Conservation (phyloP, 2,113 vertebrate species). For the Esox niger region DNA sequence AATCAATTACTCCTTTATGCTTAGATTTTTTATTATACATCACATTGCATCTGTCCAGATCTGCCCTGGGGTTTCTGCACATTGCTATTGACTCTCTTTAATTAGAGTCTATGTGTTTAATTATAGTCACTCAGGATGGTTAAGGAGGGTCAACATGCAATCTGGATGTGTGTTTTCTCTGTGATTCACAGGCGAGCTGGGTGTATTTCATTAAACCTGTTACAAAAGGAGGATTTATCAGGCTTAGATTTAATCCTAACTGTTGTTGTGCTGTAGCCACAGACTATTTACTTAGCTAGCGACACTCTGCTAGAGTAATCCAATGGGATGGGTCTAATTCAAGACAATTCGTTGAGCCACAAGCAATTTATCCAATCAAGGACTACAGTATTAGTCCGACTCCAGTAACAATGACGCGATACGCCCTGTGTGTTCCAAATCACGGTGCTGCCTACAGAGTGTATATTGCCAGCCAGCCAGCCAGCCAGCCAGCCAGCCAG, state of each 20-base stretch:
- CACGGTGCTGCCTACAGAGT: no score
- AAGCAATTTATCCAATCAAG: slow-evolving; percentile 4
- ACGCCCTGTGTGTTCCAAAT: not conserved
- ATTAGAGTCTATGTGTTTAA: slow-evolving; percentile 3
- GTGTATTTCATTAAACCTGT: slow-evolving; percentile 34
- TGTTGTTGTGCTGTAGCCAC: slow-evolving; percentile 10
- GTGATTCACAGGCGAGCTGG: slow-evolving; percentile 23
- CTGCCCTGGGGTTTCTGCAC: not conserved
- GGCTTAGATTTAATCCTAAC: slow-evolving; percentile 27
- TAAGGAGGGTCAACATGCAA: slow-evolving; percentile 15
- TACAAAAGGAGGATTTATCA: slow-evolving; percentile 22
- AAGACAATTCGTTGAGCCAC: not conserved
- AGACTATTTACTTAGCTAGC: not conserved
- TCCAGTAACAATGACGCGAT: not conserved
- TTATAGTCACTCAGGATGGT: slow-evolving; percentile 11
- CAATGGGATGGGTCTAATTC: not conserved
- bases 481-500: no score
- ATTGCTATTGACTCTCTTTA: not conserved
- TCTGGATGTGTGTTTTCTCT: slow-evolving; percentile 11
- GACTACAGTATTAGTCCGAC: slow-evolving; percentile 11
- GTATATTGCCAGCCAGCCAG: no score
- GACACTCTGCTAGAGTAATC: not conserved
- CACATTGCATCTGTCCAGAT: no score
- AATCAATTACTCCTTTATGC: no score
- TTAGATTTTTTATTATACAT: no score